Evolutionary conservation across 2,888 invertebrate species (phyloP).

Genomic region (Callinectes sapidus): DNA sequence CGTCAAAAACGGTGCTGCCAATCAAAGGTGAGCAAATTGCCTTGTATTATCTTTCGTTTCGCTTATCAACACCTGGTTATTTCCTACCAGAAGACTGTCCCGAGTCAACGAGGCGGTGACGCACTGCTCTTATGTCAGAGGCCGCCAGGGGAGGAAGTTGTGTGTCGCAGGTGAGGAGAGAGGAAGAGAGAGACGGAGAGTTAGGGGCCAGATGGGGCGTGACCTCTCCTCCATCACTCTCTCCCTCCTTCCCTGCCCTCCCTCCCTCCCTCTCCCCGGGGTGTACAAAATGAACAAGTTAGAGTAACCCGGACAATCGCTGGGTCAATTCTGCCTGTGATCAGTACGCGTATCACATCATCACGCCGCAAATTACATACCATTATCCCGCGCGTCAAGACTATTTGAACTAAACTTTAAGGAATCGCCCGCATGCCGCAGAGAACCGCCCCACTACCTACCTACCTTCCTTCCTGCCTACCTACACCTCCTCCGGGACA

Average conservation of each 20-base stretch:
- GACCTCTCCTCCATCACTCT: neutral
- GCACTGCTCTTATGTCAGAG: conserved; percentile 40
- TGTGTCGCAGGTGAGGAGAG: neutral
- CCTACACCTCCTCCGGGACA: neutral
- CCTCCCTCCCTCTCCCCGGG: neutral
- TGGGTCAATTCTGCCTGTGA: conserved; percentile 62
- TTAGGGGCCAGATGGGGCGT: neutral
- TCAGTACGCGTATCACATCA: conserved; percentile 64
- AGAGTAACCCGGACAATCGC: conserved; percentile 58
- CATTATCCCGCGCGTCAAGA: conserved; percentile 60
- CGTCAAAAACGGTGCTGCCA: conserved; percentile 31
- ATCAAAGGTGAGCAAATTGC: conserved; percentile 36
- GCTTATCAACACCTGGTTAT: conserved; percentile 47
- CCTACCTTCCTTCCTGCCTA: neutral
- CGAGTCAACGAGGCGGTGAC: conserved; percentile 50
- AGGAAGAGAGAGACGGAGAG: conserved; percentile 33
- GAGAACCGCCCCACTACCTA: neutral
- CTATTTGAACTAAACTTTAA: conserved; percentile 58
- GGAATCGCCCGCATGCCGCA: conserved; percentile 34
- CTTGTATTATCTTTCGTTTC: conserved; percentile 43
- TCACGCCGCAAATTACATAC: conserved; percentile 63
- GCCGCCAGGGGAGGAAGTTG: neutral
- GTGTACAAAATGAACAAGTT: conserved; percentile 59
- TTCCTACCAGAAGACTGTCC: conserved; percentile 48
- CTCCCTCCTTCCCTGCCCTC: neutral